Percentiles rank a stretch among this genome's conserved stretches.
These are phyloP conservation scores for Rhamnusium bicolor DNA, from an alignment of 2,888 invertebrate species.

Conservation along the genomic window DNA sequence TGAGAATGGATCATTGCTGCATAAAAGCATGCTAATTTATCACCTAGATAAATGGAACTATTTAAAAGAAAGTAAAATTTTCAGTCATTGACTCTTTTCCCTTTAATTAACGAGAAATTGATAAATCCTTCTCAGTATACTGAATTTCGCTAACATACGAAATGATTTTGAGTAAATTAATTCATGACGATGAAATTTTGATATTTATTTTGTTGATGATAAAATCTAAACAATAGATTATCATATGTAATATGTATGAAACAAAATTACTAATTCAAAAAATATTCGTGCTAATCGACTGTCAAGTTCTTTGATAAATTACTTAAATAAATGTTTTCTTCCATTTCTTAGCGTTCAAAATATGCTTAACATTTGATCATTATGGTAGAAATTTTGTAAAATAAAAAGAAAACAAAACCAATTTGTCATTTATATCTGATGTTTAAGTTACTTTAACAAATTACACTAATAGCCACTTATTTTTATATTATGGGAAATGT, in stretches of 20 bases:
- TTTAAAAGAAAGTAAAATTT: no score
- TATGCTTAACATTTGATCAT: not conserved
- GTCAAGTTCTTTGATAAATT: conserved; percentile 61
- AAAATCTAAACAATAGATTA: conserved; percentile 62
- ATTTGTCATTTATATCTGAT: conserved; percentile 13
- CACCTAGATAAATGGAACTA: no score
- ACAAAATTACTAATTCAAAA: conserved; percentile 62
- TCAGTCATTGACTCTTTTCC: no score
- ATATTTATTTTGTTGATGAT: conserved; percentile 49
- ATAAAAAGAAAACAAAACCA: conserved; percentile 1
- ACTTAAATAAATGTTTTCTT: conserved; percentile 35
- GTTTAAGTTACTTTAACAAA: not conserved
- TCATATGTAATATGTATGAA: conserved; percentile 60
- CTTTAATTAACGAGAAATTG: no score
- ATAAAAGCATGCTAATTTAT: no score
- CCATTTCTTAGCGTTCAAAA: not conserved
- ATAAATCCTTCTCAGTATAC: no score
- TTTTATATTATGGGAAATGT: not conserved
- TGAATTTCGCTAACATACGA: no score
- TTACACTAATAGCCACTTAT: not conserved
- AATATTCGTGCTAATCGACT: conserved; percentile 62
- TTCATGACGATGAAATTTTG: not conserved
- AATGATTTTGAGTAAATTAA: not conserved
- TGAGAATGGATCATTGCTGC: no score
- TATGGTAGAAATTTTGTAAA: conserved; percentile 3